Evolutionary conservation across 2,113 vertebrate genomes (phyloP).

Genomic region (Salvelinus alpinus): DNA sequence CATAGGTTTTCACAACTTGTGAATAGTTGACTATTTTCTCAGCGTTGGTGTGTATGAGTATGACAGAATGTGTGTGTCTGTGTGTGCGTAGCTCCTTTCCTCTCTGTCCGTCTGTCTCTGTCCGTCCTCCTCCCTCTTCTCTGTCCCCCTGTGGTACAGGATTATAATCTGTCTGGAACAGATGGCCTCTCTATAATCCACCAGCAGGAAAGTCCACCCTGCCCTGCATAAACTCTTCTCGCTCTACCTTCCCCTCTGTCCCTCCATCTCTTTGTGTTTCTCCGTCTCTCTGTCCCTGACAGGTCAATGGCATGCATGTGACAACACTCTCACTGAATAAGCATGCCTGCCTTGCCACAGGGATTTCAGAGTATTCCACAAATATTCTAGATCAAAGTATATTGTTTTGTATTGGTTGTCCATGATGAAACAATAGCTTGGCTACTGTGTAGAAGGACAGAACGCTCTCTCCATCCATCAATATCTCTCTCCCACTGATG

Average conservation of each 20-base stretch:
- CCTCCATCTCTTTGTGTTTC: neutral
- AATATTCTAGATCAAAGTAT: too few species aligned
- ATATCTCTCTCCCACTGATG: constrained; percentile 20
- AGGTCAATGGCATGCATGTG: too few species aligned
- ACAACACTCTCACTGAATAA: too few species aligned
- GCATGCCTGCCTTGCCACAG: too few species aligned
- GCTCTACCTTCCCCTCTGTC: constrained; percentile 11
- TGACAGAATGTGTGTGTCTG: constrained; percentile 1
- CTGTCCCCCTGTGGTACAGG: neutral
- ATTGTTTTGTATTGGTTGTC: too few species aligned
- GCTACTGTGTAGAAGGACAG: too few species aligned
- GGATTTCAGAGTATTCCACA: too few species aligned
- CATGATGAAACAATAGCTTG: constrained; percentile 12
- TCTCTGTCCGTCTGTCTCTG: neutral
- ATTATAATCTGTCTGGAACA: constrained; percentile 68
- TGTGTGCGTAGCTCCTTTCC: constrained; percentile 1
- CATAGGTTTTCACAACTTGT: too few species aligned
- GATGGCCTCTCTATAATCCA: constrained; percentile 68
- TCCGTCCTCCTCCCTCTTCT: constrained; percentile 5
- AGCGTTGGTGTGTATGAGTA: neutral
- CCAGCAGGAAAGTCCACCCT: constrained; percentile 38
- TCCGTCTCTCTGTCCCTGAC: neutral
- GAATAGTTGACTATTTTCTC: too few species aligned
- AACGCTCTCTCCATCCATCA: neutral
- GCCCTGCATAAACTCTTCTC: constrained; percentile 59